Evolutionary conservation across 64 coral and sea anemone species (phyloP), one percentile per base, ranked within the genome.

Genomic region (Montipora cactus): DNA sequence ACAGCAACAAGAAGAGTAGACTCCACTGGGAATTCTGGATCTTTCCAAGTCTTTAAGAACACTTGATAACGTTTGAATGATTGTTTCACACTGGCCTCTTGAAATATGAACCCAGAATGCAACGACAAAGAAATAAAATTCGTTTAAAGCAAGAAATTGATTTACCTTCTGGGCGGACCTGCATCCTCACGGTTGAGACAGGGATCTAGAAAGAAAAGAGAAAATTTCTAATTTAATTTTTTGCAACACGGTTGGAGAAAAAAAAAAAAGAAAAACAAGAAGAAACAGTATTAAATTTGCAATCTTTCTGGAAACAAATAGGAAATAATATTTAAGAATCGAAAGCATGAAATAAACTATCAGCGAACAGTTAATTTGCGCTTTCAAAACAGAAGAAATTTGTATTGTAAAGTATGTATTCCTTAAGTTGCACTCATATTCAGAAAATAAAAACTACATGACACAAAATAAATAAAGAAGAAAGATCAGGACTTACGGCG

Each of bases 91-190:
- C 52, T 12, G 0, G 61, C 61, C 61, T 7, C 11, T 64, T 15
- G 14, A 16, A 15, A 16, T 64, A 7, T 64, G 61, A 12, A 64
- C 14, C 9, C 14, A 64, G 3, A 11, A 16, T 16, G 3, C 4
- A 64, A 14, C 14, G 14, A 11, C 14, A 12, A 4, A 64, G 61
- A 14, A 64, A 15, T 11, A 64, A 64, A 64, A 64, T 37, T 37
- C 9, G 14, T 16, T 64, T 64, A 3, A 64, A 64, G 13, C 61
- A 11, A 55, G 6, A 55, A 55, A 64, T 44, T 71, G 47, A 13
- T 21, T 51, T 86, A 86, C 82, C 82, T 51, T 86, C 82, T 22
- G 82, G 82, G 19, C 82, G 82, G 47, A 86, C 82, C 49, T 86
- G 82, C 45, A 20, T 86, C 47, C 66, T 67, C 28, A 72, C 20